These are phyloP conservation scores for Pinna nobilis DNA, from an alignment of 1,140 invertebrate species.

Conservation along the genomic window DNA sequence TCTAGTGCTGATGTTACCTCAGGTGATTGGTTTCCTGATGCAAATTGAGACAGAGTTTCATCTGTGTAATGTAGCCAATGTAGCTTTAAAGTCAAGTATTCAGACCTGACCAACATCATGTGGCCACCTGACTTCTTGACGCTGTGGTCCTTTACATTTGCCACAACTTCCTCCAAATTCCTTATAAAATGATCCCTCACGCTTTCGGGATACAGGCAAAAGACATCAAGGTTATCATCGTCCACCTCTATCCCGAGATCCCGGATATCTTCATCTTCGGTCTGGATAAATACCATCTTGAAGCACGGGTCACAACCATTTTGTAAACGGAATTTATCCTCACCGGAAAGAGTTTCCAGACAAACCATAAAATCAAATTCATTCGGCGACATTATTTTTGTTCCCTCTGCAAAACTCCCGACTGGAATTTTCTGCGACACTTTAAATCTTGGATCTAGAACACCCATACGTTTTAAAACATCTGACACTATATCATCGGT, in stretches of 20 bases:
- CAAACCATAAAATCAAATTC: constrained; percentile 19
- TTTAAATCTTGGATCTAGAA: neutral
- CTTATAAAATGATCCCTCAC: neutral
- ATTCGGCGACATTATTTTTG: constrained; percentile 2
- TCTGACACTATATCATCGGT: neutral
- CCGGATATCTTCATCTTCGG: too few relatives aligned
- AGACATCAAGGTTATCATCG: neutral
- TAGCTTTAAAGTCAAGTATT: neutral
- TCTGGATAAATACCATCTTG: neutral
- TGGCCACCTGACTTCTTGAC: neutral
- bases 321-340: neutral
- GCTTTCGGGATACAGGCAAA: neutral
- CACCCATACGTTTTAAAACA: neutral
- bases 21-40: neutral
- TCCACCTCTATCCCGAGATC: neutral
- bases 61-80: constrained; percentile 4
- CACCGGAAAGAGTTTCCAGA: constrained; percentile 5
- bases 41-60: neutral
- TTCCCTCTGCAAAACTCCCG: constrained; percentile 12
- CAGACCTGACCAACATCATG: neutral
- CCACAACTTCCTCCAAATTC: neutral
- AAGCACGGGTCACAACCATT: neutral
- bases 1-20: neutral
- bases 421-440: neutral
- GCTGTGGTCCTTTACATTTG: too few relatives aligned